These are phyloP conservation scores for Ursus arctos DNA, from an alignment of 2,113 vertebrate species.

Conservation along the genomic window DNA sequence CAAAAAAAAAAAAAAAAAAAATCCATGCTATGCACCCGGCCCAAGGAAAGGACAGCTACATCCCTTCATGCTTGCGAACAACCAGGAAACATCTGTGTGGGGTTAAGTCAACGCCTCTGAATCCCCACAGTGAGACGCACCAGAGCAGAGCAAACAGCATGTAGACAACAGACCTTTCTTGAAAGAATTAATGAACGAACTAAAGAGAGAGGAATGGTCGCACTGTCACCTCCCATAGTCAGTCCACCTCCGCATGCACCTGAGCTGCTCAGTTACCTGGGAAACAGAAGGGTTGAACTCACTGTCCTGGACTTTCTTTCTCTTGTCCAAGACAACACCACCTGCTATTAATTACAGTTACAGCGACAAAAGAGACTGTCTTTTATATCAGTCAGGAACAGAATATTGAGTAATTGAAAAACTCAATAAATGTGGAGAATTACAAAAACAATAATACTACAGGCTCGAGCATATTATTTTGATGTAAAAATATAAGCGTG, in stretches of 20 bases:
- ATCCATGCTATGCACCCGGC: not conserved
- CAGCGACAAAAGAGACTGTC: not conserved
- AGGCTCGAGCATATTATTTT: not conserved
- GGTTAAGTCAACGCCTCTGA: not conserved
- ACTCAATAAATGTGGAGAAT: not conserved
- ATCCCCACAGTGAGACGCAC: not conserved
- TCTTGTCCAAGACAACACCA: not conserved
- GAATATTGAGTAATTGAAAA: not conserved
- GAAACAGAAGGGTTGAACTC: not conserved
- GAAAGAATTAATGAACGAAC: not conserved
- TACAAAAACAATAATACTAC: not conserved
- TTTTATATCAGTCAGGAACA: not conserved
- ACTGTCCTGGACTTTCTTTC: not conserved
- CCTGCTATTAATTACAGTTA: not conserved
- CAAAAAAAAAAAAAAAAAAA: constrained; percentile 22
- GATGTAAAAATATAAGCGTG: not conserved
- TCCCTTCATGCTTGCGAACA: not conserved
- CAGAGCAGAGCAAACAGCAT: not conserved
- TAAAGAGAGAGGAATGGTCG: not conserved
- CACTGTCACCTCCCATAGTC: not conserved
- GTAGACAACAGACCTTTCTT: not conserved
- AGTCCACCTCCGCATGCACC: not conserved
- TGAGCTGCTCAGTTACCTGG: not conserved
- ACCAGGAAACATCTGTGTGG: not conserved
- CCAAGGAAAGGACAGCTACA: not conserved